Conservation (phyloP, 2,888 invertebrate species). For the Octonoba sinensis region DNA sequence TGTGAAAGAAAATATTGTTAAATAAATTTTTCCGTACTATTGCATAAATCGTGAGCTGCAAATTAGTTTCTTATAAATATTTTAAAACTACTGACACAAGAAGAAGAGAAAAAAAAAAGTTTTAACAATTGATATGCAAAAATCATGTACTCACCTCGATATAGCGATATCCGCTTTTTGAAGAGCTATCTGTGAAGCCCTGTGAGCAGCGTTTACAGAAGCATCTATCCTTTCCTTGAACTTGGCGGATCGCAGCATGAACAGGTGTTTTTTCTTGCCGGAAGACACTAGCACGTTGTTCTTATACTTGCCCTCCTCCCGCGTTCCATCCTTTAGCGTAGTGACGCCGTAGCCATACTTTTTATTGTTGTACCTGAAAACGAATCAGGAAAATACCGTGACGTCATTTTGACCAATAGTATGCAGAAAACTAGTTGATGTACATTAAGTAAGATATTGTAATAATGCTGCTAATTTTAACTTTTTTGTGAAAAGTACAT, state of each 20-base stretch:
- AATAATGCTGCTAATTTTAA: too few species aligned
- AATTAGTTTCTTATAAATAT: too few species aligned
- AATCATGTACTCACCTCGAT: constrained; percentile 80
- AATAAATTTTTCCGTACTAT: too few species aligned
- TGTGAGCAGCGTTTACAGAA: constrained; percentile 92
- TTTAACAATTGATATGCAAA: too few species aligned
- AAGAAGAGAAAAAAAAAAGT: too few species aligned
- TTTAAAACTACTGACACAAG: too few species aligned
- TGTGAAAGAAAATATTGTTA: too few species aligned
- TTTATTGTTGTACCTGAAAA: constrained; percentile 85
- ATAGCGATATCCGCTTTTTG: constrained; percentile 98
- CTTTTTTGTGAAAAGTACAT: too few species aligned
- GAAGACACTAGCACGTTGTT: constrained; percentile 98
- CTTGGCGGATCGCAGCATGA: constrained; percentile 95
- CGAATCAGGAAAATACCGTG: background rate
- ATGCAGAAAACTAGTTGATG: too few species aligned
- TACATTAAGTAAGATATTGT: too few species aligned
- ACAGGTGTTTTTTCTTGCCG: constrained; percentile 95
- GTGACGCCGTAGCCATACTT: constrained; percentile 99
- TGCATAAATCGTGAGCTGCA: too few species aligned
- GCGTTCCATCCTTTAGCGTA: constrained; percentile 93
- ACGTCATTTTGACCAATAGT: too few species aligned
- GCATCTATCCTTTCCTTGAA: constrained; percentile 97
- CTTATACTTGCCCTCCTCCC: constrained; percentile 99
- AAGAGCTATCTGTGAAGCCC: constrained; percentile 96